Percentiles rank a stretch among this genome's conserved stretches.
Evolutionary conservation across 2,888 invertebrate species (phyloP).

Genomic region (Acholoe squamosa): DNA sequence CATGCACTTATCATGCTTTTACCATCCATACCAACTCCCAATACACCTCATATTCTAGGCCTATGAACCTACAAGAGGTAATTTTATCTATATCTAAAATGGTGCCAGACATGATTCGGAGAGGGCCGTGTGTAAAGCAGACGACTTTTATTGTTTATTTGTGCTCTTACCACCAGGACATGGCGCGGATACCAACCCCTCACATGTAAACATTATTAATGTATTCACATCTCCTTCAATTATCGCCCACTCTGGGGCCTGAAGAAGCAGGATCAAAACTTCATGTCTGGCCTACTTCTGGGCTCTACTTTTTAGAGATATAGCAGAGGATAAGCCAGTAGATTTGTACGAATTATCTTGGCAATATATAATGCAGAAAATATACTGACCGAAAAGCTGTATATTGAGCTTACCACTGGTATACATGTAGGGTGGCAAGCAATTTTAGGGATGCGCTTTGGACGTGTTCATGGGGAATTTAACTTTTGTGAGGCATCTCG

Average conservation of each 20-base stretch:
- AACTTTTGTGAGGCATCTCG: too few relatives aligned
- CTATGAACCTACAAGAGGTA: not conserved
- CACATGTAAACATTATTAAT: conserved; percentile 55
- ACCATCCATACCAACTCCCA: too few relatives aligned
- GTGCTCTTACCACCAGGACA: conserved; percentile 24
- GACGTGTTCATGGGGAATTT: too few relatives aligned
- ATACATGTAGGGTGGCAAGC: too few relatives aligned
- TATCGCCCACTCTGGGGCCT: not conserved
- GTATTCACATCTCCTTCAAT: conserved; percentile 20
- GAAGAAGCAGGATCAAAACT: not conserved
- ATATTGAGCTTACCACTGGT: too few relatives aligned
- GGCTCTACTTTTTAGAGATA: too few relatives aligned
- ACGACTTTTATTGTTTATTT: conserved; percentile 45
- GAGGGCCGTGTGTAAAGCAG: not conserved
- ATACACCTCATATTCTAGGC: not conserved
- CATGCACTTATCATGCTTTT: too few relatives aligned
- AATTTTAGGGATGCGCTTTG: too few relatives aligned
- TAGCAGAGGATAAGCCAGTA: too few relatives aligned
- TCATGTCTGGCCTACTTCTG: not conserved
- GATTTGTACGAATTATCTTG: too few relatives aligned
- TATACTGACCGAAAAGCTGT: too few relatives aligned
- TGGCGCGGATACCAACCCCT: conserved; percentile 28
- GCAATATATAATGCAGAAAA: too few relatives aligned
- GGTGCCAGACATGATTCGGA: conserved; percentile 30
- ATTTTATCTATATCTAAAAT: conserved; percentile 10